Evolutionary conservation across 2,113 vertebrate genomes (phyloP), one percentile per base, ranked within the genome.

Genomic region (Canis aureus): DNA sequence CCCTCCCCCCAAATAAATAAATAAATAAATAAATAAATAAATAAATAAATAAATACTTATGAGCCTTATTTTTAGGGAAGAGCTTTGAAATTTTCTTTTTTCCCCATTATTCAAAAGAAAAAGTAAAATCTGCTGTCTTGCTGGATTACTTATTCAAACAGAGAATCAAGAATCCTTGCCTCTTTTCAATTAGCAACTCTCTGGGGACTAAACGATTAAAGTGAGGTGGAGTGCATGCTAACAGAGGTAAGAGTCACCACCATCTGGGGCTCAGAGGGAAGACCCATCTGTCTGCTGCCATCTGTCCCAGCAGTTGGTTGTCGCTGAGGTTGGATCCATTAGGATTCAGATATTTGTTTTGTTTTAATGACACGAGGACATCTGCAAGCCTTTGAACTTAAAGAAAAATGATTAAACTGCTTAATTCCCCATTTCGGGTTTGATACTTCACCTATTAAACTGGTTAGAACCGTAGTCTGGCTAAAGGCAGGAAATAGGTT

Each of bases 41-140:
- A 35, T 35, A 35, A 69, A 69, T 69, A 69, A 69, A 62, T 49
- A 87, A 85, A 83, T 84, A 66, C 49, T 32, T 49, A 22, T n/a
- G 35, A 15, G 12, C 49, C 27, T 81, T 86, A 51, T 35, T 87
- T 62, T 79, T 64, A 74, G 29, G 62, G 27, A 66, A 93, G 51
- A 93, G 8, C 29, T 74, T 93, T 67, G 32, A 86, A 78, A 60
- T 74, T 88, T 90, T 80, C 25, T 73, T 87, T 38, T 86, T 86
- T 57, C 23, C 2, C 15, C 8, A 11, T 81, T 89, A 88, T 79
- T 88, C n/a, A 88, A 83, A 96, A 84, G 27, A 27, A 71, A 78
- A 93, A 73, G 49, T 87, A 87, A 87, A 82, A 83, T 19, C 1
- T 17, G 27, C 7, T 29, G 20, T 32, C 90, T 87, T 74, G 27